Base-by-base conservation (phyloP, 2,113 vertebrate species). In the Stomatorhinus ivindoensis region DNA sequence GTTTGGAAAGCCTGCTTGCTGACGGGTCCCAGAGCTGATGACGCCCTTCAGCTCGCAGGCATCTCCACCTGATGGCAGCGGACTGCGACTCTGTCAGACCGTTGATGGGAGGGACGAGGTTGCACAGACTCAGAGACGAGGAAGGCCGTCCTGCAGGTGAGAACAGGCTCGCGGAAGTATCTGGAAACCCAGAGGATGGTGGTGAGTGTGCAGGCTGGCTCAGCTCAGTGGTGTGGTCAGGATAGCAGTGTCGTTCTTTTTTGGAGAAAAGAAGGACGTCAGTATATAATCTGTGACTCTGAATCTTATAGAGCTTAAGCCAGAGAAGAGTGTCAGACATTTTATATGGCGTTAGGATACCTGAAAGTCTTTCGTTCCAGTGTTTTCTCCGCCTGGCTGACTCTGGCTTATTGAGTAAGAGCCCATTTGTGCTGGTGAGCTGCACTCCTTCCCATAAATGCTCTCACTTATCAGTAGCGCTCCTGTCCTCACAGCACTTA, bases 401-500 rank as follows among this genome's bases (percentile, higher is more conserved):
- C 39, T 80, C 31, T 39, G n/a, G 73, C 73, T 80, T 35, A 80
- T 47, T 84, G 82, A 84, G 82, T 47, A 84, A 47, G 21, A 84
- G 82, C 42, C 39, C 44, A 84, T 84, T 84, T 84, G 42, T 84
- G 82, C 42, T 46, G 44, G 42, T 21, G 24, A 84, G 39, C 44
- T 46, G 39, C 44, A 84, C 42, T 47, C 82, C 44, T 24, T 84
- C 82, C 82, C 44, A 47, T 24, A 84, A 84, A 46, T 24, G 82
- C 39, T 83, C 80, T 47, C 82, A 84, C 82, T 84, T 84, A 84
- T 44, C 42, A 84, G 82, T 10, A 24, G 44, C 1, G 17, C 39
- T 47, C 39, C 44, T 84, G 39, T 47, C 44, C 82, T 84, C 73
- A 80, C 73, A 84, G 82, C 82, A 84, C 82, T 84, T 84, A 84